Conservation (phyloP, 92 coral and sea anemone species). For the Plumapathes pennacea region DNA sequence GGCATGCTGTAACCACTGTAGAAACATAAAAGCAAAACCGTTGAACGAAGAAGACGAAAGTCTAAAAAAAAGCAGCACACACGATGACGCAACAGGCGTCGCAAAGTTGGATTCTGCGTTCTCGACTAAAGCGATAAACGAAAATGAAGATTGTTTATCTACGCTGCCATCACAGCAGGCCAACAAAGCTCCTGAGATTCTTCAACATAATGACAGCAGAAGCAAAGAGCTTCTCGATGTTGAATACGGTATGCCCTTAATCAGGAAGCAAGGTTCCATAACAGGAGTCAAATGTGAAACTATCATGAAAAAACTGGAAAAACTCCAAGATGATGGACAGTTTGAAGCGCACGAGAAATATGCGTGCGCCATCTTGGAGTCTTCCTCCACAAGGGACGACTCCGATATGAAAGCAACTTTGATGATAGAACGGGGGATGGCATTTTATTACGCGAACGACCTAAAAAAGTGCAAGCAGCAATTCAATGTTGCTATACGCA, state of each 20-base stretch:
- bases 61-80: too few species aligned
- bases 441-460: conserved; percentile 2
- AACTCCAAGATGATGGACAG: conserved; percentile 4
- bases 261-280: conserved; percentile 4
- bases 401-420: background rate
- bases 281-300: conserved; percentile 2
- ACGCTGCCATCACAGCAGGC: too few species aligned
- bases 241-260: conserved; percentile 1
- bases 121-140: too few species aligned
- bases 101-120: too few species aligned
- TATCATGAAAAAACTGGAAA: conserved; percentile 1
- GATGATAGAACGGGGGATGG: conserved; percentile 11
- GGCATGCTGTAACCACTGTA: too few species aligned
- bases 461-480: background rate
- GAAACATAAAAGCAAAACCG: too few species aligned
- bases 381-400: background rate
- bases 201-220: too few species aligned
- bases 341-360: background rate
- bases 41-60: too few species aligned
- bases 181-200: too few species aligned
- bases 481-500: background rate
- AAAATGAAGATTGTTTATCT: too few species aligned
- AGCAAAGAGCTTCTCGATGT: too few species aligned
- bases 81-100: too few species aligned
- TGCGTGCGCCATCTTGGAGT: background rate